Evolutionary conservation across 2,888 invertebrate species (phyloP).

Genomic region (Eurytoma adleriae): DNA sequence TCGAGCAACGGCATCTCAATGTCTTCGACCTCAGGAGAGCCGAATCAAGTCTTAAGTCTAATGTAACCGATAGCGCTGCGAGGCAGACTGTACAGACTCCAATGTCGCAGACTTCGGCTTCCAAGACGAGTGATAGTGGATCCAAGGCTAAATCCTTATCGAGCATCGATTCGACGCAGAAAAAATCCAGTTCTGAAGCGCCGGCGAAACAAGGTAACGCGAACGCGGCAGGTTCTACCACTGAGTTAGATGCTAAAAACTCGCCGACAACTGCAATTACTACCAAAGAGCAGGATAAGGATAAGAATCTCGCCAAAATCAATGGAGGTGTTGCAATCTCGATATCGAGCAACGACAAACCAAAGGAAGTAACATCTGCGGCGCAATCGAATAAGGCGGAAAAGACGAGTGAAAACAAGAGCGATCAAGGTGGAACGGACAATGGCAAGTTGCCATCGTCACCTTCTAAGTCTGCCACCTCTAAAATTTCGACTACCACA

Average conservation of each 20-base stretch:
- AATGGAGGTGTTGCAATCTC: slow-evolving; percentile 51
- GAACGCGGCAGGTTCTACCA: background rate
- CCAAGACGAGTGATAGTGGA: slow-evolving; percentile 12
- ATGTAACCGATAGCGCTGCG: background rate
- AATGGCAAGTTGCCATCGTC: background rate
- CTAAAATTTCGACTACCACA: background rate
- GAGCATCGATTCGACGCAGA: slow-evolving; percentile 9
- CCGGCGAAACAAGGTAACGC: slow-evolving; percentile 12
- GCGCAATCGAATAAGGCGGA: slow-evolving; percentile 29
- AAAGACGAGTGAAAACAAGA: slow-evolving; percentile 35
- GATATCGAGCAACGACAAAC: slow-evolving; percentile 35
- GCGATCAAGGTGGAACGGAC: background rate
- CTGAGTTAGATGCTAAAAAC: background rate
- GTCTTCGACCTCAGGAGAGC: slow-evolving; percentile 67
- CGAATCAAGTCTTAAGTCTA: slow-evolving; percentile 47
- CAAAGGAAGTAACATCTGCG: slow-evolving; percentile 34
- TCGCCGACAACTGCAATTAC: slow-evolving; percentile 35
- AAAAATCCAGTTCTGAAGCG: slow-evolving; percentile 12
- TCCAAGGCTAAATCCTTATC: slow-evolving; percentile 10
- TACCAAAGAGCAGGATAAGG: slow-evolving; percentile 50
- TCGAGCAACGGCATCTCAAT: slow-evolving; percentile 61
- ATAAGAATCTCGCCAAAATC: slow-evolving; percentile 56
- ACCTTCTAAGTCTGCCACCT: background rate
- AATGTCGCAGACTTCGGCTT: background rate
- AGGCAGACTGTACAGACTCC: background rate